Conservation (phyloP, 1,140 invertebrate species). For the Solen grandis region DNA sequence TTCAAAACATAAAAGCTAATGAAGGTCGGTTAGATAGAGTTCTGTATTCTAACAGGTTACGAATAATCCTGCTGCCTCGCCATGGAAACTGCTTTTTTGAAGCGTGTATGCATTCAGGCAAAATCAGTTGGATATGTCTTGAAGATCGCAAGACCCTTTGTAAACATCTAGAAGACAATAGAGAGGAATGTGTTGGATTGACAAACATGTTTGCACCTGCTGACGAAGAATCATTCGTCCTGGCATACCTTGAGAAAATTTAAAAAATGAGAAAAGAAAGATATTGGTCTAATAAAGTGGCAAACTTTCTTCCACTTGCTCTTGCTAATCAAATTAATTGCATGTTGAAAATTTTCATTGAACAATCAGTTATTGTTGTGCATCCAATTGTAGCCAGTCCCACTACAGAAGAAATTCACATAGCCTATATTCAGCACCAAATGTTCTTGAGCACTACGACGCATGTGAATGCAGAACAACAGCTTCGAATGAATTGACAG, state of each 20-base stretch:
- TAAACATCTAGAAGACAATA: background rate
- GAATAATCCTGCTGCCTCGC: no score
- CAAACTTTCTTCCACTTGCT: conserved; percentile 14
- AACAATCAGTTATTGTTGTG: no score
- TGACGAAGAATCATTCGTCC: conserved; percentile 3
- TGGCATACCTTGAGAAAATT: conserved; percentile 1
- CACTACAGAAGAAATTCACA: no score
- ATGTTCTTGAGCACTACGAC: no score
- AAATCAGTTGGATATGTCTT: conserved; percentile 11
- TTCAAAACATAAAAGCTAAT: conserved; percentile 16
- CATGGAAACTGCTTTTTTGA: no score
- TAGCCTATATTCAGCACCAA: no score
- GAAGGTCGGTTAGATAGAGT: background rate
- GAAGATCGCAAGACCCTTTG: background rate
- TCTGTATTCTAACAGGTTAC: background rate
- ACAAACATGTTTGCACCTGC: background rate
- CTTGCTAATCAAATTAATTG: conserved; percentile 20
- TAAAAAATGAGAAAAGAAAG: conserved; percentile 2
- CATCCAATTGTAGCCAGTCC: no score
- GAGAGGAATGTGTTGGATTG: background rate
- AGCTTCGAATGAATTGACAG: no score
- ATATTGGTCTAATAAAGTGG: conserved; percentile 16
- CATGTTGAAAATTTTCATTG: no score
- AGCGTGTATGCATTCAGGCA: no score
- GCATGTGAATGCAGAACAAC: no score